phyloP scores from a whole-genome alignment of 2,113 vertebrate genomes.

The Ceyx cyanopectus region DNA sequence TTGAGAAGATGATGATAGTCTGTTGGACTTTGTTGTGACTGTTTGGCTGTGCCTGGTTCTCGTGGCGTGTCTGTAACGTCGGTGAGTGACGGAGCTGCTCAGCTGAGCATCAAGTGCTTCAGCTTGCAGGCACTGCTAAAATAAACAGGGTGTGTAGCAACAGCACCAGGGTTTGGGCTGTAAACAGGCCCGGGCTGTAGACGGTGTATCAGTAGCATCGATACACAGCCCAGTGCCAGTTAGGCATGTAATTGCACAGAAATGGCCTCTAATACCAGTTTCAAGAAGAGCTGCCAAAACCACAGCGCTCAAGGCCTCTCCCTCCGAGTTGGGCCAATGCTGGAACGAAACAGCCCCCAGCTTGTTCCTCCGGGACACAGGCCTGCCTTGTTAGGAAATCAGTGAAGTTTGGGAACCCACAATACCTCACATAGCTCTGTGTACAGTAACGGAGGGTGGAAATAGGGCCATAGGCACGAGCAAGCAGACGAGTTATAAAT shows the following conservation, averaged over 20 bases:
- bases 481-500: slow-evolving; percentile 88
- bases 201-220: neutral
- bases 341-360: slow-evolving; percentile 66
- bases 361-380: slow-evolving; percentile 81
- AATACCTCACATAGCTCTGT: slow-evolving; percentile 86
- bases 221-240: slow-evolving; percentile 3
- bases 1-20: neutral
- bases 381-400: slow-evolving; percentile 89
- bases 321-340: slow-evolving; percentile 45
- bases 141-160: neutral
- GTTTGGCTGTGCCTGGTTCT: neutral
- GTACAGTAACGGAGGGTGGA: slow-evolving; percentile 83
- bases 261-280: slow-evolving; percentile 53
- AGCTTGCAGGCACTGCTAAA: neutral
- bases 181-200: neutral
- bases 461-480: slow-evolving; percentile 82
- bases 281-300: slow-evolving; percentile 61
- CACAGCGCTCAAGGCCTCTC: slow-evolving; percentile 61
- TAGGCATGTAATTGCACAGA: slow-evolving; percentile 54
- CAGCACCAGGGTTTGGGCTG: neutral
- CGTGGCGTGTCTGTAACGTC: neutral
- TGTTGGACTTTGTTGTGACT: neutral
- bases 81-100: neutral
- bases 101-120: neutral
- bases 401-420: slow-evolving; percentile 82